These are phyloP conservation scores for Microcebus lehilahytsara DNA, from an alignment of 2,113 vertebrate species.

Conservation along the genomic window DNA sequence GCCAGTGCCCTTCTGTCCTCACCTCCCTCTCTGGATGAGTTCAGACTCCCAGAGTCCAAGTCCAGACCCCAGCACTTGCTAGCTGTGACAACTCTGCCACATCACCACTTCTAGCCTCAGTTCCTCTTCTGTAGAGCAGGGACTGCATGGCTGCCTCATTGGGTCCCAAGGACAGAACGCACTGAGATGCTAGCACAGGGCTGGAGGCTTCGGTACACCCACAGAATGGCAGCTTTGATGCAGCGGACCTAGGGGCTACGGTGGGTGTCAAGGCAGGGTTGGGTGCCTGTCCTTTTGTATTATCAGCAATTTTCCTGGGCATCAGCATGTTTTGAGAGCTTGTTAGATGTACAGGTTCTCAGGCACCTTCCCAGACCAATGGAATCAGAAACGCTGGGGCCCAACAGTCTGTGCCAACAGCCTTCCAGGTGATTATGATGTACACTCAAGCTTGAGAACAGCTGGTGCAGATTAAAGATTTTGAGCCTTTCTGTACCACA, in stretches of 20 bases:
- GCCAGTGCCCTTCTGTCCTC: accelerated
- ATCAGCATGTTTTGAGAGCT: not conserved
- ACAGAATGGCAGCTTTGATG: accelerated
- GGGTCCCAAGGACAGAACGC: accelerated
- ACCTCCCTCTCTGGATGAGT: accelerated
- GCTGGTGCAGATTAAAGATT: not conserved
- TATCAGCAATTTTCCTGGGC: not conserved
- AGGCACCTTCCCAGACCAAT: not conserved
- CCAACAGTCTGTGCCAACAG: accelerated
- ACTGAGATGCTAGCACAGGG: accelerated
- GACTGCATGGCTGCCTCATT: accelerated
- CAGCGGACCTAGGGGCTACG: accelerated
- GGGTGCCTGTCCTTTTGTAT: accelerated
- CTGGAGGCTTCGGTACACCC: not conserved
- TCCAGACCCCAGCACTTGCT: not conserved
- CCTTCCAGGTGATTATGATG: not conserved
- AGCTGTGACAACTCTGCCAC: no score
- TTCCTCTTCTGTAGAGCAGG: not conserved
- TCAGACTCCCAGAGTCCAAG: not conserved
- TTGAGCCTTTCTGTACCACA: not conserved
- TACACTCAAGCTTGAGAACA: accelerated
- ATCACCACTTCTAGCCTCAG: no score
- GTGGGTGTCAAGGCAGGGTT: not conserved
- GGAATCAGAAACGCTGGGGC: not conserved
- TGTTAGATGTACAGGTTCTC: not conserved